Base-by-base conservation (phyloP, 2,888 invertebrate genomes). In the Didymodactylos carnosus region DNA sequence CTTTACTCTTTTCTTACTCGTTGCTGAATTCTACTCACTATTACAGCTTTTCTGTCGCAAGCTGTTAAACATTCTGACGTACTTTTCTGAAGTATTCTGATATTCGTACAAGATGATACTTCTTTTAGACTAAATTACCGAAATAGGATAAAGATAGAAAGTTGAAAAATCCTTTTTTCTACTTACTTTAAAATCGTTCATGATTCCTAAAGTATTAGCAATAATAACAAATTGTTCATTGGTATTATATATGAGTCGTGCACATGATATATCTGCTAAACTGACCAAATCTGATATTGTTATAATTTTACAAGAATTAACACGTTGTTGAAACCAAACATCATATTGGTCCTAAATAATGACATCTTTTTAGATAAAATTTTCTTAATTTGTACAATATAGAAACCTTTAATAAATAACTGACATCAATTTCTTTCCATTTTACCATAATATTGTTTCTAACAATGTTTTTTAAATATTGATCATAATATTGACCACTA, bases 401-500 rank as follows among this genome's bases (percentile, higher is more conserved):
- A 75, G 78, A 77, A 78, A 84, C 92, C 88, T 94, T 92, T 78
- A 89, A 84, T 80, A 98, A 87, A 85, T 94, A 94, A 75, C 88
- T 88, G 80, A 95, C 87, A 85, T 97, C 91, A 82, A 89, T 86
- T 83, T 90, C 88, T 7, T 91, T 90, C 84, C 98, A 98, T 85
- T 91, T 88, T 81, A 95, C 92, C 83, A 87, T 89, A 79, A 90
- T 87, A 80, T 89, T 88, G 84, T 95, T 97, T 62, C 97, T 87
- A 80, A 91, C 89, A 79, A 98, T 97, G 82, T 88, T 91, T 80
- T 92, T 90, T 46, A 99, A 86, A 86, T 98, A 93, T 83, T 92
- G 91, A 79, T 97, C 95, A 85, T 89, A 99, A 84, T 93, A 98
- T 79, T 95, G 86, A 0, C 98, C 98, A 84, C 94, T 94, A 25